phyloP scores from a whole-genome alignment of 2,888 invertebrate genomes.

The Crepidodera aurea region DNA sequence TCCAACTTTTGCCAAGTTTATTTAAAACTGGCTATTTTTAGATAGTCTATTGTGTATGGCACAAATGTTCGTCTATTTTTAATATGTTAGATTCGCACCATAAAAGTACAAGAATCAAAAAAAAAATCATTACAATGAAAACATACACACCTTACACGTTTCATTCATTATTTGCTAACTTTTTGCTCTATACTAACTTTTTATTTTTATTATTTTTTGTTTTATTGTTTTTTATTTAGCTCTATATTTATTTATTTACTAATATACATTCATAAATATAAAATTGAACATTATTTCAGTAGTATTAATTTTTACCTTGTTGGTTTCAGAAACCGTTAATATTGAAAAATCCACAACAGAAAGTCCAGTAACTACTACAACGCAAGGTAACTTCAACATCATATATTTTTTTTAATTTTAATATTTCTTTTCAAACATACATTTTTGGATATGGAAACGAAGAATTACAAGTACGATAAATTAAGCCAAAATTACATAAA shows the following conservation, averaged over 20 bases:
- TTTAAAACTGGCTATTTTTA: conserved; percentile 14
- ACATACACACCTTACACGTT: no score
- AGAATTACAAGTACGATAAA: no score
- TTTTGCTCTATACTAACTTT: not conserved
- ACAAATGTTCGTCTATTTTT: not conserved
- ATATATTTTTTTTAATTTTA: conserved; percentile 11
- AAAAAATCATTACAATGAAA: no score
- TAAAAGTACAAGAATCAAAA: not conserved
- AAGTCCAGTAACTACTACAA: conserved; percentile 54
- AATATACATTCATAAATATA: not conserved
- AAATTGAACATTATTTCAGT: not conserved
- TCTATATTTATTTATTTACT: not conserved
- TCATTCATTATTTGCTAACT: not conserved
- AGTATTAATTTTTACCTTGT: conserved; percentile 18
- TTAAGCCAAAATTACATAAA: no score
- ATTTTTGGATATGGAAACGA: no score
- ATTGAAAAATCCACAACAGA: conserved; percentile 52
- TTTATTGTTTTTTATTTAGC: not conserved
- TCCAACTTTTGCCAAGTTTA: conserved; percentile 17
- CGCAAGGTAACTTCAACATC: conserved; percentile 39
- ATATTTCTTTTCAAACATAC: no score
- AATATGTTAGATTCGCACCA: conserved; percentile 6
- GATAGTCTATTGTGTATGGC: conserved; percentile 9
- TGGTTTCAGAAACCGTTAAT: conserved; percentile 53
- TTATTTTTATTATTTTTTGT: not conserved